These are phyloP conservation scores for Drosophila sucinea DNA, from an alignment of 1,140 invertebrate genomes.

Conservation along the genomic window DNA sequence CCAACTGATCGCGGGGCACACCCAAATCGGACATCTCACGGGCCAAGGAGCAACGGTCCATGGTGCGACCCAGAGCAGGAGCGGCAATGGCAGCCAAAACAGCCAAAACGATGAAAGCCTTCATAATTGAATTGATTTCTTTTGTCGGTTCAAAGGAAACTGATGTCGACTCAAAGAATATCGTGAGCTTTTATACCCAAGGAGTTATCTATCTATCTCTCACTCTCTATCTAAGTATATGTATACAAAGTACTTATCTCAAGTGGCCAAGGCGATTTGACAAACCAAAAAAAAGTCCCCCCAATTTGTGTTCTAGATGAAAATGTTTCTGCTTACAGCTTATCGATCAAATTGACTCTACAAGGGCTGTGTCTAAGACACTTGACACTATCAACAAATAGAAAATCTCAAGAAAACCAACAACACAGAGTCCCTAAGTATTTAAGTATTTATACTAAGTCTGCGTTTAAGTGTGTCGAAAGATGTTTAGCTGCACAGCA, in stretches of 20 bases:
- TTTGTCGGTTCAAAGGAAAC: constrained; percentile 3
- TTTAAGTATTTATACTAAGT: background rate
- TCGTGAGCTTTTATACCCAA: constrained; percentile 21
- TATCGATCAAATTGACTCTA: constrained; percentile 1
- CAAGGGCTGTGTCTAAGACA: constrained; percentile 1
- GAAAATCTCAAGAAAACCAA: background rate
- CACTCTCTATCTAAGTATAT: no score
- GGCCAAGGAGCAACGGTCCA: constrained; percentile 58
- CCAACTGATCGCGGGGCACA: constrained; percentile 44
- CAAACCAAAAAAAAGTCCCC: constrained; percentile 3
- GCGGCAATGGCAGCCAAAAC: constrained; percentile 32
- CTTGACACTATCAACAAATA: background rate
- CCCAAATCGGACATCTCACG: constrained; percentile 47
- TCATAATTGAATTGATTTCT: constrained; percentile 39
- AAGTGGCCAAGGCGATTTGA: background rate
- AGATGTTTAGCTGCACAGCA: background rate
- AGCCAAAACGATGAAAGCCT: constrained; percentile 50
- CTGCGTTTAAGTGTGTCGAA: background rate
- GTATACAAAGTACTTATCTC: constrained; percentile 13
- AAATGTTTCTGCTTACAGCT: background rate
- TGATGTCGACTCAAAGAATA: constrained; percentile 8
- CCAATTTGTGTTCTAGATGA: constrained; percentile 13
- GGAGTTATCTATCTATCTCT: constrained; percentile 23
- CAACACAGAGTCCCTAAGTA: background rate
- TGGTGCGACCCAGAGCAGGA: constrained; percentile 30